Conservation (phyloP, 2,797 vertebrate genomes). For the Channallabes apus region DNA sequence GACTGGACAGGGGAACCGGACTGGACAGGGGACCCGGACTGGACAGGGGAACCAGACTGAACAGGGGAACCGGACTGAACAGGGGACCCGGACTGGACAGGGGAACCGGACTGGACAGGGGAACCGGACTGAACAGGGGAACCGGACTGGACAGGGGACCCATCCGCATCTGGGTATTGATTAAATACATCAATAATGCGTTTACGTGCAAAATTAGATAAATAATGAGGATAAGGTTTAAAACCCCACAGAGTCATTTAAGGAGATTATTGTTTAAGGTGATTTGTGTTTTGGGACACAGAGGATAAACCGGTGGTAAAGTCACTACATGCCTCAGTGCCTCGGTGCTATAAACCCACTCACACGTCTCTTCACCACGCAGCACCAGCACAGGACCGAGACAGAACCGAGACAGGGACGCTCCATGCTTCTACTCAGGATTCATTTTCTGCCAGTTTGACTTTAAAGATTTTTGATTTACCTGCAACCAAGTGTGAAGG, state of each 20-base stretch:
- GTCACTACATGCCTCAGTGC: background rate
- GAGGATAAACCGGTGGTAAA: background rate
- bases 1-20: too few species aligned
- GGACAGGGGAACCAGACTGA: too few species aligned
- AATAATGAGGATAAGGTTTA: background rate
- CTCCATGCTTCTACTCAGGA: background rate
- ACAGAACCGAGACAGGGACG: too few species aligned
- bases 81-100: too few species aligned
- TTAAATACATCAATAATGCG: too few species aligned
- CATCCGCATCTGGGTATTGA: too few species aligned
- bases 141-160: too few species aligned
- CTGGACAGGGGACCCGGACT: too few species aligned
- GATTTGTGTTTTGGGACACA: background rate
- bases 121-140: too few species aligned
- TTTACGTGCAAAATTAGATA: too few species aligned
- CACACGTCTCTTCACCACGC: background rate
- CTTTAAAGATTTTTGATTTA: slow-evolving; percentile 72
- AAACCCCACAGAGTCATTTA: background rate
- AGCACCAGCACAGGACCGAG: background rate
- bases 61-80: too few species aligned
- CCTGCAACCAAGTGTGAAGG: slow-evolving; percentile 52
- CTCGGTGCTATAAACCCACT: background rate
- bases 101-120: too few species aligned
- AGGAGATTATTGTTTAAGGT: background rate
- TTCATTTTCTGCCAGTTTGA: slow-evolving; percentile 58